A percentile compares a stretch with the other conserved stretches of the same genome.
These are phyloP conservation scores for Montipora capricornis DNA, from an alignment of 64 coral and sea anemone genomes.

Conservation along the genomic window DNA sequence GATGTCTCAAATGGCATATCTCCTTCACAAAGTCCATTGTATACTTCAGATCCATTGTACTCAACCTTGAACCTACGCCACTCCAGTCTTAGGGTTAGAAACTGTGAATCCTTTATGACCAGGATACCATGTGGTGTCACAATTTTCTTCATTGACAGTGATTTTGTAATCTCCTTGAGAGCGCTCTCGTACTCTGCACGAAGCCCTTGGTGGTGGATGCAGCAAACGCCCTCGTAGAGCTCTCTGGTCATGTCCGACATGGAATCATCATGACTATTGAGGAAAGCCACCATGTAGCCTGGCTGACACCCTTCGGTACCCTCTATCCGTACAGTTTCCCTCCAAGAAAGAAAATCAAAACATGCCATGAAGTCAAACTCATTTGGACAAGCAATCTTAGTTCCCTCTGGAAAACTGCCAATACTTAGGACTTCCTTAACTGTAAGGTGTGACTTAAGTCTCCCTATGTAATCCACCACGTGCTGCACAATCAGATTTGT, in stretches of 20 bases:
- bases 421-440: conserved; percentile 4
- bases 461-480: conserved; percentile 8
- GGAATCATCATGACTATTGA: conserved; percentile 3
- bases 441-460: not conserved
- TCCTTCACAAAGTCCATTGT: conserved; percentile 28
- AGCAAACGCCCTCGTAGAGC: conserved; percentile 24
- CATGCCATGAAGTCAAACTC: conserved; percentile 28
- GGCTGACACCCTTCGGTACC: conserved; percentile 19
- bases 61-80: conserved; percentile 34
- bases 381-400: conserved; percentile 11
- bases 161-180: conserved; percentile 7
- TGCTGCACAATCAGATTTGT: conserved; percentile 28
- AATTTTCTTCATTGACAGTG: conserved; percentile 25
- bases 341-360: conserved; percentile 44
- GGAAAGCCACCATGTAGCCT: conserved; percentile 48
- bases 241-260: not conserved
- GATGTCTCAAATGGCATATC: not conserved
- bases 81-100: conserved; percentile 20
- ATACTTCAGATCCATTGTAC: conserved; percentile 28
- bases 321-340: conserved; percentile 36
- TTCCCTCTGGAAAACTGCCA: conserved; percentile 16
- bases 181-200: not conserved
- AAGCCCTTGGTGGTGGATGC: conserved; percentile 32
- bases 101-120: conserved; percentile 22
- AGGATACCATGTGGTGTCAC: conserved; percentile 20